Conservation (phyloP, 2,888 invertebrate species). For the Chelonus formosanus region DNA sequence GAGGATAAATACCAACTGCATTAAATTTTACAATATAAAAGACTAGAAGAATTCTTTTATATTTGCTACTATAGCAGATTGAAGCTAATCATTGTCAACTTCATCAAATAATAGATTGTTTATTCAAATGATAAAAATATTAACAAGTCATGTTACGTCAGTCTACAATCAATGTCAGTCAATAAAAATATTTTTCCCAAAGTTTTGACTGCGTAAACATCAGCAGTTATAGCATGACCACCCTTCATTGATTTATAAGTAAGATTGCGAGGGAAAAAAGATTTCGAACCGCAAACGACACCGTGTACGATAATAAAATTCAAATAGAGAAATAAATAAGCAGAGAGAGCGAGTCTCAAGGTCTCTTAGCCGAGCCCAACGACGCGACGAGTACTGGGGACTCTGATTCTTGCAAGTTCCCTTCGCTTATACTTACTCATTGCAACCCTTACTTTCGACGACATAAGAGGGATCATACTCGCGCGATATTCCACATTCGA, state of each 20-base stretch:
- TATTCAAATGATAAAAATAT: too few relatives aligned
- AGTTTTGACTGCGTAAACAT: too few relatives aligned
- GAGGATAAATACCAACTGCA: too few relatives aligned
- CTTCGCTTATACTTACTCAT: conserved; percentile 55
- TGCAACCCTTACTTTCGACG: conserved; percentile 60
- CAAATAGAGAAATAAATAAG: conserved; percentile 55
- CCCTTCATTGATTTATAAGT: background rate
- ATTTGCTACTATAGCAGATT: too few relatives aligned
- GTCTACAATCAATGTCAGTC: too few relatives aligned
- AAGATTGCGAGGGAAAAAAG: conserved; percentile 10
- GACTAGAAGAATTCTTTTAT: too few relatives aligned
- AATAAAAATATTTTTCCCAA: too few relatives aligned
- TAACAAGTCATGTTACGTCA: too few relatives aligned
- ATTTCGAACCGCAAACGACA: conserved; percentile 26
- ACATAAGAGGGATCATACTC: conserved; percentile 37
- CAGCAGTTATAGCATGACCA: too few relatives aligned
- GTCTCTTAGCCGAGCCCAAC: conserved; percentile 35
- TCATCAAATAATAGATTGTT: too few relatives aligned
- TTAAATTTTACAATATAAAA: too few relatives aligned
- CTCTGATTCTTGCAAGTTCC: conserved; percentile 39
- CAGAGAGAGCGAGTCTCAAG: conserved; percentile 41
- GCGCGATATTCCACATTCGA: conserved; percentile 29
- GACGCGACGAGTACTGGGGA: conserved; percentile 40
- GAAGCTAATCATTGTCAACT: too few relatives aligned
- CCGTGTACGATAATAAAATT: conserved; percentile 62